These are phyloP conservation scores for Cavia porcellus DNA, from an alignment of 2,113 vertebrate species.

Conservation along the genomic window DNA sequence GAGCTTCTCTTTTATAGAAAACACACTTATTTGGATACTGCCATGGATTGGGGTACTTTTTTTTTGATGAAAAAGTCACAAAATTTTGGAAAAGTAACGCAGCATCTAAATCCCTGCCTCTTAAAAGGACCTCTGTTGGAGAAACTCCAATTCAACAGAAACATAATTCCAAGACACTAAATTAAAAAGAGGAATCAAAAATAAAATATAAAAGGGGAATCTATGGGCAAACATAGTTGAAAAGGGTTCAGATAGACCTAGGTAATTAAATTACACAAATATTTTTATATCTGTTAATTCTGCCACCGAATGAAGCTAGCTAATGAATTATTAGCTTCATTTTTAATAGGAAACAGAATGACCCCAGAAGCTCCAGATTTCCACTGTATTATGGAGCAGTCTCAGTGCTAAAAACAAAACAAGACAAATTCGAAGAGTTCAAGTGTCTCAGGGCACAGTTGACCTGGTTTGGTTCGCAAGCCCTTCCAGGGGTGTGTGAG, in stretches of 20 bases:
- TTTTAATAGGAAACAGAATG: neutral
- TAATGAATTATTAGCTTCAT: neutral
- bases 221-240: neutral
- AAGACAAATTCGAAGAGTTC: neutral
- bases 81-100: conserved; percentile 25
- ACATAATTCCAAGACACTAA: neutral
- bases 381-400: neutral
- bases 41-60: neutral
- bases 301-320: too few relatives aligned
- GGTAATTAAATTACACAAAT: neutral
- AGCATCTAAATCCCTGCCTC: neutral
- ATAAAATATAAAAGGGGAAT: too few relatives aligned
- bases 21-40: neutral
- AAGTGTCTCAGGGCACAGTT: neutral
- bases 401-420: neutral
- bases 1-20: neutral
- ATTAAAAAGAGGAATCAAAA: neutral
- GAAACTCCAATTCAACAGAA: neutral
- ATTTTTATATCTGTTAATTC: neutral
- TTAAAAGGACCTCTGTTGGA: neutral
- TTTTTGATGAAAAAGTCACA: neutral
- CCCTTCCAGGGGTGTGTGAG: neutral
- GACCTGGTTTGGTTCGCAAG: neutral
- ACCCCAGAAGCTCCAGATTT: neutral
- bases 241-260: neutral